Evolutionary conservation across 2,888 invertebrate genomes (phyloP).

Genomic region (Drosophila sordidapex): DNA sequence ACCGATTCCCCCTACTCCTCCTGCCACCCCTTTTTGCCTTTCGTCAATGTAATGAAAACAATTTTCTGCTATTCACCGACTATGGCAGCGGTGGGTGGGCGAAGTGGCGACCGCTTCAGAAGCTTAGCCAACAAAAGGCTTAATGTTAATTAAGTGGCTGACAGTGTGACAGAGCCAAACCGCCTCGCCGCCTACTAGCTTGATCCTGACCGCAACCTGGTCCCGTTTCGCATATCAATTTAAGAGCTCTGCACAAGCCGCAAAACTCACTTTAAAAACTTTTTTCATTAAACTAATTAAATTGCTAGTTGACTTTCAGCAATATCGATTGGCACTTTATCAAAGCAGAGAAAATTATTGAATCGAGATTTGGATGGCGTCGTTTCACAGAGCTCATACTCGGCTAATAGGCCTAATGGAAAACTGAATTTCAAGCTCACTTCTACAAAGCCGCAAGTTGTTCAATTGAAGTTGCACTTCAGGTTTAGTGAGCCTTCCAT

Average conservation of each 20-base stretch:
- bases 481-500: slow-evolving; percentile 2
- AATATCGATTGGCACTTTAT: background rate
- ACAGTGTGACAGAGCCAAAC: slow-evolving; percentile 34
- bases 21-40: slow-evolving; percentile 11
- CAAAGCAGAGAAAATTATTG: slow-evolving; percentile 8
- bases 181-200: background rate
- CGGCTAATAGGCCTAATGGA: slow-evolving; percentile 29
- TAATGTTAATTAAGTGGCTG: slow-evolving; percentile 69
- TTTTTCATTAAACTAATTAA: slow-evolving; percentile 35
- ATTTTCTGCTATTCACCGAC: slow-evolving; percentile 56
- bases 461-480: background rate
- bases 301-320: slow-evolving; percentile 25
- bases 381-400: slow-evolving; percentile 9
- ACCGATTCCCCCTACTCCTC: background rate
- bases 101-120: background rate
- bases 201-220: slow-evolving; percentile 9
- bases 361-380: slow-evolving; percentile 1
- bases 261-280: slow-evolving; percentile 24
- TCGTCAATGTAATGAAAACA: slow-evolving; percentile 50
- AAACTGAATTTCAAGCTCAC: slow-evolving; percentile 12
- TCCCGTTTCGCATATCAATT: slow-evolving; percentile 18
- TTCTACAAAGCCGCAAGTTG: slow-evolving; percentile 3
- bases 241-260: slow-evolving; percentile 22
- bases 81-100: background rate
- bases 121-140: slow-evolving; percentile 42